These are phyloP conservation scores for Anniella stebbinsi DNA, from an alignment of 2,797 vertebrate species.

Conservation along the genomic window DNA sequence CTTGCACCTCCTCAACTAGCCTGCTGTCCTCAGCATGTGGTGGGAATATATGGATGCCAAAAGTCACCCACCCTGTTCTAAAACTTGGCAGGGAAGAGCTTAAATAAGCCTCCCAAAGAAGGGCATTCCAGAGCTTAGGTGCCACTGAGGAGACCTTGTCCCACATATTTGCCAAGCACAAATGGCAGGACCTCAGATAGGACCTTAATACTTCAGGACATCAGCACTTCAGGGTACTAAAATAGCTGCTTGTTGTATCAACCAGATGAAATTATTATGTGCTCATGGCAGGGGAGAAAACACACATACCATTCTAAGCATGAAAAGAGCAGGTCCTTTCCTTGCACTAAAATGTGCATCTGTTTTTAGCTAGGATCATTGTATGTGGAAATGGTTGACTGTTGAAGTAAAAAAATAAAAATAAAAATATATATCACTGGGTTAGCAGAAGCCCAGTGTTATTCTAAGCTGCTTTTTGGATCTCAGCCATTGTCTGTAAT, in stretches of 20 bases:
- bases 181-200: not conserved
- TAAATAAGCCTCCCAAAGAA: not conserved
- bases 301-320: not conserved
- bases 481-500: not conserved
- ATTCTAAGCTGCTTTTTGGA: not conserved
- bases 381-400: not conserved
- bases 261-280: not conserved
- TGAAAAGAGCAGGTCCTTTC: not conserved
- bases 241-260: not conserved
- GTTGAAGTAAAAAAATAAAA: not conserved
- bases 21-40: no score
- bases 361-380: not conserved
- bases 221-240: not conserved
- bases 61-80: no score
- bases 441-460: not conserved
- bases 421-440: not conserved
- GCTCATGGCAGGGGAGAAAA: no score
- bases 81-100: not conserved
- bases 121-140: not conserved
- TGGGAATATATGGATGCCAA: no score
- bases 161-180: not conserved
- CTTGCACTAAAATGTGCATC: not conserved
- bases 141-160: not conserved
- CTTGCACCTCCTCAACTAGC: no score
- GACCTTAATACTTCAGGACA: not conserved